Base-by-base conservation (phyloP, 2,888 invertebrate genomes). In the Cosmopolites sordidus region DNA sequence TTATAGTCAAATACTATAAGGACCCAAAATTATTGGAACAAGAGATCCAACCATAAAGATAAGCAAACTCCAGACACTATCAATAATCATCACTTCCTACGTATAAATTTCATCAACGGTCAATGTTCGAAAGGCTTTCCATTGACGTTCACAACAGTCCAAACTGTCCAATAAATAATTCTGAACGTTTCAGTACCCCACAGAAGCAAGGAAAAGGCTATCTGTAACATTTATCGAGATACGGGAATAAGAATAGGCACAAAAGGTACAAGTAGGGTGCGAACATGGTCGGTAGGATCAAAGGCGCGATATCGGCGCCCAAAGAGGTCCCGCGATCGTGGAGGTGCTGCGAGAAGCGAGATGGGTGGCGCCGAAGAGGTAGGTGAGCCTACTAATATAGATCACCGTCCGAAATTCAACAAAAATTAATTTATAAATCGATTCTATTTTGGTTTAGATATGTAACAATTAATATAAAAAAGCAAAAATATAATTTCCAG, bases 341-440 rank as follows among this genome's bases (percentile, higher is more conserved):
- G 44, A 55, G 55, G 51, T 54, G 54, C 45, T 54, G 54, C 39
- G 39, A 50, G 55, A 48, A 55, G 55, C 55, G 55, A 55, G 55
- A 54, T 54, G 54, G 54, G 54, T 54, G 54, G 54, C 54, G 54
- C 54, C 50, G 50, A 16, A 16, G 44, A 45, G 42, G 42, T 49
- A 45, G 44, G 44, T 29, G 22, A 43, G 37, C 50, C 43, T 43
- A 47, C 39, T 29, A 48, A 48, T 16, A 15, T 22, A 11, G n/a
- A 11, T 16, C 16, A 11, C 29, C 39, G 42, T 41, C 46, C 15
- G 41, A 41, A 33, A 22, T 22, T 8, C 22, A n/a, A 8, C 22
- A 22, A 3, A 5, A 22, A 22, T 22, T 22, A 22, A 22, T 5
- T 22, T 5, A 22, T 8, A 22, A 22, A 22, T 22, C 22, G 8